phyloP scores from a whole-genome alignment of 2,888 invertebrate species.

The Zhengitettix transpicula region DNA sequence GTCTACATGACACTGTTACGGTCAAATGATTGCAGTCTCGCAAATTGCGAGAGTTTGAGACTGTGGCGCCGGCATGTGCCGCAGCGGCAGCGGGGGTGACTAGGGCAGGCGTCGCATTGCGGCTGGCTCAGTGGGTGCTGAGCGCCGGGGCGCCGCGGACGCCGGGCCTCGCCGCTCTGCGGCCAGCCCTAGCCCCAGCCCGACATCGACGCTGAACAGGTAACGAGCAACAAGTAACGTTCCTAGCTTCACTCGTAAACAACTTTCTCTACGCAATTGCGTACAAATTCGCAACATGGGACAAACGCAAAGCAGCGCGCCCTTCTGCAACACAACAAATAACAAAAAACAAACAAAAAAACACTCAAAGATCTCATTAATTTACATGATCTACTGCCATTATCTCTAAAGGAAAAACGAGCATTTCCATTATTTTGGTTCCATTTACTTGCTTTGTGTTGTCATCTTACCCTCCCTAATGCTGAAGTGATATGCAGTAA shows the following conservation, averaged over 20 bases:
- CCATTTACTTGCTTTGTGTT: too few relatives aligned
- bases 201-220: not conserved
- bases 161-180: not conserved
- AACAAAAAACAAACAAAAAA: too few relatives aligned
- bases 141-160: not conserved
- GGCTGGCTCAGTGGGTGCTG: not conserved
- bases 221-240: not conserved
- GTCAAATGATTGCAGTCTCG: too few relatives aligned
- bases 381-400: too few relatives aligned
- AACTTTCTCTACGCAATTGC: not conserved
- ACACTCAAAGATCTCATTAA: too few relatives aligned
- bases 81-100: not conserved
- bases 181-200: not conserved
- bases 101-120: not conserved
- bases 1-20: too few relatives aligned
- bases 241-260: not conserved
- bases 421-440: too few relatives aligned
- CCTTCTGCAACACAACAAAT: not conserved
- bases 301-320: not conserved
- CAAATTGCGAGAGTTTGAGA: not conserved
- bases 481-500: too few relatives aligned
- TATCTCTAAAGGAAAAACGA: too few relatives aligned
- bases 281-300: not conserved
- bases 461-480: too few relatives aligned
- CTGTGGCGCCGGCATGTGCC: not conserved